Evolutionary conservation across 2,113 vertebrate genomes (phyloP), one percentile per base, ranked within the genome.

Genomic region (Nansenia antarctica): DNA sequence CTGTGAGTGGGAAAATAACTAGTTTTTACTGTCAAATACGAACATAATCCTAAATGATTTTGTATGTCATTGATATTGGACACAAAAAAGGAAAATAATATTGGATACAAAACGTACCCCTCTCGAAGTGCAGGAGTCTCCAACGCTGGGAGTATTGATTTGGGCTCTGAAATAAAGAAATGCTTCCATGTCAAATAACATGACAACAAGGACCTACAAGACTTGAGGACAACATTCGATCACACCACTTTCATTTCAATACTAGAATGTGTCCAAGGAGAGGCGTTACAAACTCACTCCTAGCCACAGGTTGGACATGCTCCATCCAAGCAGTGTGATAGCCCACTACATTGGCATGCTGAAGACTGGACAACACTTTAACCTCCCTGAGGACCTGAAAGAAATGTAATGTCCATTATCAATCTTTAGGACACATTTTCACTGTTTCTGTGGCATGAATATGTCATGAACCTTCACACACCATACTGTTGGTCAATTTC

Each of bases 241-340:
- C n/a, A 49, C n/a, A 47, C 5, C 14, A 47, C 42, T 47, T 7
- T 11, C 26, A 34, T 35, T 9, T 57, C 5, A 62, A 34, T 9
- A 58, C 31, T 52, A 59, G 9, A 67, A 53, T 15, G 34, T 29
- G n/a, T 14, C 14, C 24, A 37, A 27, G 31, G 5, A 20, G 49
- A 3, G 30, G 22, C 14, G 14, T 53, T 14, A 8, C 11, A 20
- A 9, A 86, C 85, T 84, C 66, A 92, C 91, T 32, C 14, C 42
- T 72, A 29, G 54, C 59, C 0, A 78, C 54, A 35, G 92, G 88
- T 57, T 98, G 95, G 69, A 97, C 93, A 15, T 98, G 94, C 18
- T 99, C 98, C 91, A 99, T 94, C 98, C 98, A 99, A 0, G 98
- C 96, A 2, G 97, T 98, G 88, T 99, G 97, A 72, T 99, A 99